These are phyloP conservation scores for Jacana jacana DNA, from an alignment of 2,113 vertebrate genomes.

Conservation along the genomic window DNA sequence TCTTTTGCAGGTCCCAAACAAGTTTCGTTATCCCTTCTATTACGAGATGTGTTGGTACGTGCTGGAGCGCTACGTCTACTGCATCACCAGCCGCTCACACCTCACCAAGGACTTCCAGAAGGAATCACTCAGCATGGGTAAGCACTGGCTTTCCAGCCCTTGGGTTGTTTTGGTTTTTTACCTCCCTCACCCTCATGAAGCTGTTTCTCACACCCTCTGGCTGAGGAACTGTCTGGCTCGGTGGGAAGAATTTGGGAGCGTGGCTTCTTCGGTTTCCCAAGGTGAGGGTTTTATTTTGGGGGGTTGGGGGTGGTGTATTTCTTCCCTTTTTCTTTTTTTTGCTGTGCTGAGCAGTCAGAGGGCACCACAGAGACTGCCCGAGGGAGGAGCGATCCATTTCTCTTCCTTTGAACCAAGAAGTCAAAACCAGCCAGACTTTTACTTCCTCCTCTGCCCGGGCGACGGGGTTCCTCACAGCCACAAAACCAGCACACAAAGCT, in stretches of 20 bases:
- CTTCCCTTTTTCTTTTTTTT: background rate
- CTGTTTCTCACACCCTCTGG: background rate
- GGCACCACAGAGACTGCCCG: background rate
- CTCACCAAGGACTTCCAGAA: slow-evolving; percentile 97
- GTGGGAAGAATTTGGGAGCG: background rate
- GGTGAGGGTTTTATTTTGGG: background rate
- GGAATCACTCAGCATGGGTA: slow-evolving; percentile 92
- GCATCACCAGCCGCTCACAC: slow-evolving; percentile 90
- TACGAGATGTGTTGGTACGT: slow-evolving; percentile 99
- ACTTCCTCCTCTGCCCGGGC: background rate
- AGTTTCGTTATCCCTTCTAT: slow-evolving; percentile 98
- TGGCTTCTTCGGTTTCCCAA: background rate
- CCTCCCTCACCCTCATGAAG: fast-evolving
- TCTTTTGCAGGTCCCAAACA: slow-evolving; percentile 88
- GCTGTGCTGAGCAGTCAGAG: background rate
- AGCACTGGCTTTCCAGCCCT: background rate
- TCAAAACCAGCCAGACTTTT: background rate
- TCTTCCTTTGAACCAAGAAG: background rate
- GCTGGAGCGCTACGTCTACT: slow-evolving; percentile 94
- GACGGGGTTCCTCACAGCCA: background rate
- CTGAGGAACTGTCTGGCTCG: background rate
- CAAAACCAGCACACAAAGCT: background rate
- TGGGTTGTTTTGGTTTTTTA: background rate
- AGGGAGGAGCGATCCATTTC: background rate
- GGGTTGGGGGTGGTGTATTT: background rate